These are phyloP conservation scores for Tetramorium parvispinum DNA, from an alignment of 1,140 invertebrate genomes.

Conservation along the genomic window DNA sequence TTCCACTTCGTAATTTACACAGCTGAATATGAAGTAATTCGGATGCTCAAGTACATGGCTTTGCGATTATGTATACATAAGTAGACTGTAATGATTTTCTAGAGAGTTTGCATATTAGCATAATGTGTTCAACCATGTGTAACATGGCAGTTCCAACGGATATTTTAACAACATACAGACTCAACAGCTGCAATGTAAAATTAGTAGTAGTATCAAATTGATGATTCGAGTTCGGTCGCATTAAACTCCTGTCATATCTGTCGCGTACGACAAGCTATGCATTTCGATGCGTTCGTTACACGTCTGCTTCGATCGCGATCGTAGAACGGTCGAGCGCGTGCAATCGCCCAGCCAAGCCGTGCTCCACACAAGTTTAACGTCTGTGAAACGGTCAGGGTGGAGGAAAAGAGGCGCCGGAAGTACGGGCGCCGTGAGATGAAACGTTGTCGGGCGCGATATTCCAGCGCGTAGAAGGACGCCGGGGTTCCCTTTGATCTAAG, in stretches of 20 bases:
- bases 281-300: conserved; percentile 57
- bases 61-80: background rate
- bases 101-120: background rate
- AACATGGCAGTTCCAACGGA: background rate
- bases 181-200: conserved; percentile 5
- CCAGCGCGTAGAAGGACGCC: conserved; percentile 27
- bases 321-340: conserved; percentile 35
- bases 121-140: background rate
- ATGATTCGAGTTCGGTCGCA: background rate
- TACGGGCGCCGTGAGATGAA: conserved; percentile 57
- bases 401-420: conserved; percentile 56
- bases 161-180: background rate
- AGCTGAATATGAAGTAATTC: background rate
- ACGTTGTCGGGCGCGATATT: conserved; percentile 54
- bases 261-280: conserved; percentile 32
- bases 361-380: conserved; percentile 6
- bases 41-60: background rate
- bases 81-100: conserved; percentile 22
- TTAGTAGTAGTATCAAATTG: background rate
- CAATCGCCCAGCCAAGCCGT: conserved; percentile 35
- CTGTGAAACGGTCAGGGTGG: conserved; percentile 15
- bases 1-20: conserved; percentile 30
- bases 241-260: conserved; percentile 36
- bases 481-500: conserved; percentile 79
- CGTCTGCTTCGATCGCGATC: conserved; percentile 36